Evolutionary conservation across 2,113 vertebrate species (phyloP), one percentile per base, ranked within the genome.

Genomic region (Percina caprodes): DNA sequence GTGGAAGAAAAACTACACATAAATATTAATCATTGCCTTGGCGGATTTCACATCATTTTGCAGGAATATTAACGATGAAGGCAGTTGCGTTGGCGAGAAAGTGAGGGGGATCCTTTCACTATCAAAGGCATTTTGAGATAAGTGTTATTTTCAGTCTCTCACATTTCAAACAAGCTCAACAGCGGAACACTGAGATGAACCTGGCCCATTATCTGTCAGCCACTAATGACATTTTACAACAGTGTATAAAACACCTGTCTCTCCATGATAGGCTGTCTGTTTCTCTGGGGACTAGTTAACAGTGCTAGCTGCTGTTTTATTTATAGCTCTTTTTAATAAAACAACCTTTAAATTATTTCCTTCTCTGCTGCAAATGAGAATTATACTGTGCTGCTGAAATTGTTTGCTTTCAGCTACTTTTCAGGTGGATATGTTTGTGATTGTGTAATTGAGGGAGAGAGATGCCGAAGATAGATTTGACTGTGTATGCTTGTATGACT

Each of bases 281-380:
- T 67, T 84, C 93, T 90, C 92, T 55, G 62, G 92, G 83, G 93
- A 89, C 90, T 90, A 90, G 92, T 93, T 93, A 93, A 86, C 23
- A 60, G 91, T 82, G 85, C 86, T 82, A 84, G 75, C 86, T 77
- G 10, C 88, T 81, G 59, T 76, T 92, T 93, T 94, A 93, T 94
- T 95, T 94, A 93, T 92, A 94, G 91, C 84, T 9, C 11, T 4
- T 90, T 92, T 89, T 92, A 92, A 92, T 91, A 84, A 87, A 87
- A 89, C 87, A 78, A 86, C 86, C 83, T 68, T 76, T 86, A 74
- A 67, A 87, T 88, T 54, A 86, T 90, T 92, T 89, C 45, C 74
- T 80, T 91, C 83, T 83, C 78, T 72, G 66, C 74, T 6, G 30
- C 4, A 68, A 33, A 73, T 80, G 71, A 71, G 71, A 90, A 83